Conservation (phyloP, 2,888 invertebrate genomes). For the Amiota communis region DNA sequence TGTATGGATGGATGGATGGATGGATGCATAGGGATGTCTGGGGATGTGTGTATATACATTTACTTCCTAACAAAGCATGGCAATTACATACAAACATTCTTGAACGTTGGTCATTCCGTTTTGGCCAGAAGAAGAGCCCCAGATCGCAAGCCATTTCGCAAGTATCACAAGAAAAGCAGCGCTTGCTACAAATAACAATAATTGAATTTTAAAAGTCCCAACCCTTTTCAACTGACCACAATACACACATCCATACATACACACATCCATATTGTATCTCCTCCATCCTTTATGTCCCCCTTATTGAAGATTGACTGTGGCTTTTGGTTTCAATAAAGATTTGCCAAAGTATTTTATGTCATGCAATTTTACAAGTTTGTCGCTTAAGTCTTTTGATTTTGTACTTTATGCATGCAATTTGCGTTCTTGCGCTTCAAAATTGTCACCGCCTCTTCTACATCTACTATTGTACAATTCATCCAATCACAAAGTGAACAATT, state of each 20-base stretch:
- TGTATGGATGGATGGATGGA: neutral
- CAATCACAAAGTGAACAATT: too few relatives aligned
- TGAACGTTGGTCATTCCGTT: constrained; percentile 4
- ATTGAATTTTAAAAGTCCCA: constrained; percentile 44
- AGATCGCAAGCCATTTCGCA: neutral
- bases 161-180: constrained; percentile 1
- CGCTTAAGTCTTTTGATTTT: constrained; percentile 52
- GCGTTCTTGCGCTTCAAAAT: neutral
- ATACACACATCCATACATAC: too few relatives aligned
- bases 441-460: too few relatives aligned
- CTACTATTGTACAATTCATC: too few relatives aligned
- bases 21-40: too few relatives aligned
- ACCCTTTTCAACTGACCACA: constrained; percentile 36
- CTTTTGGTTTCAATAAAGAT: neutral
- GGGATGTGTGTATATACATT: too few relatives aligned
- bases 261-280: neutral
- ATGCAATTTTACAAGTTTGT: constrained; percentile 51
- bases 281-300: too few relatives aligned
- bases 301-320: constrained; percentile 1
- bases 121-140: neutral
- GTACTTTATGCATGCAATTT: constrained; percentile 27
- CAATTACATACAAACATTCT: constrained; percentile 19
- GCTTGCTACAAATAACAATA: constrained; percentile 39
- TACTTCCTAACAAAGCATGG: constrained; percentile 16
- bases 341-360: constrained; percentile 31